Base-by-base conservation (phyloP, 2,113 vertebrate genomes). In the Nycticebus coucang region DNA sequence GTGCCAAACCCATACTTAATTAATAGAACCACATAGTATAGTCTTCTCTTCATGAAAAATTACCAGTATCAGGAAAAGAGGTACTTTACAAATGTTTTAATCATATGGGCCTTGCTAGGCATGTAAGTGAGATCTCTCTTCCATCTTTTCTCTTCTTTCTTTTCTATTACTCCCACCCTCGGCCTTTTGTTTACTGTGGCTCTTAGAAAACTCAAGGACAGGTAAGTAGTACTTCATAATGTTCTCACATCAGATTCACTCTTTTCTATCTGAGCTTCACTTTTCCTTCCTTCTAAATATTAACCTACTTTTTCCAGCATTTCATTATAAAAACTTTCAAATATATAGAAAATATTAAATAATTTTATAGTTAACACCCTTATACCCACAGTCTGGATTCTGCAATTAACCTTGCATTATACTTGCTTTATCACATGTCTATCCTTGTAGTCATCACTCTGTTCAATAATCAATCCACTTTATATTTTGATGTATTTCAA, bases 251-350 rank as follows among this genome's bases (percentile, higher is more conserved):
- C 69, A 72, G 28, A 37, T 93, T 82, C 53, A 45, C 57, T 55
- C 35, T 64, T 95, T 95, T 95, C 64, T 22, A 37, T 80, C 30
- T 95, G 45, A 35, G 9, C 21, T 89, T 88, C n/a, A 33, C 24
- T 55, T 84, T 93, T 66, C 59, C 37, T 89, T 95, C 53, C 9
- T 89, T 80, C 28, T 79, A 86, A 89, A 91, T 75, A 28, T n/a
- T 75, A 93, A 78, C 45, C 22, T 79, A 81, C 41, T 88, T 87
- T 74, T 53, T 2, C 35, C 85, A 82, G 35, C 24, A 75, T 74
- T 87, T 86, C 57, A 81, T 74, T 95, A 84, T 60, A 82, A 66
- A 69, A 50, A 28, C 28, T 90, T 89, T 92, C 18, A 81, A 87
- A 41, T 74, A 92, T 50, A 9, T 21, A 75, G 50, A 94, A 80